Evolutionary conservation across 1,140 invertebrate species (phyloP).

Genomic region (Oncopodura yosiiana): DNA sequence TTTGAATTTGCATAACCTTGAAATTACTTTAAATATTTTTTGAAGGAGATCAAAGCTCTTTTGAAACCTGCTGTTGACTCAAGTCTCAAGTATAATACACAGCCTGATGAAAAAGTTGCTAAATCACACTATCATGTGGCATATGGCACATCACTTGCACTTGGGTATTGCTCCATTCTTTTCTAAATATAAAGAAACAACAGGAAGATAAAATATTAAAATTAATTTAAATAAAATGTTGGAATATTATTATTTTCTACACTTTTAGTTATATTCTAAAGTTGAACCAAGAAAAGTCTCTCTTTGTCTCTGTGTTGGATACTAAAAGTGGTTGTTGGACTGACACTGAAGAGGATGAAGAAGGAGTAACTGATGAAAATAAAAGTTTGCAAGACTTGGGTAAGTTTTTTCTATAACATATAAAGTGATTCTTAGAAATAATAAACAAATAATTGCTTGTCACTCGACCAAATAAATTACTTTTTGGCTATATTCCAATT

Average conservation of each 20-base stretch:
- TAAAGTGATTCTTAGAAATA: neutral
- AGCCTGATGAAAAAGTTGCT: neutral
- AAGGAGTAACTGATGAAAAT: constrained; percentile 1
- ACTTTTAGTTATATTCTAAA: constrained; percentile 14
- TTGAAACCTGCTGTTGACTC: constrained; percentile 29
- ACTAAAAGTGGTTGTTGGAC: constrained; percentile 21
- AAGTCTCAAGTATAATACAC: constrained; percentile 15
- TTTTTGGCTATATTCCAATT: neutral
- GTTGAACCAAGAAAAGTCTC: neutral
- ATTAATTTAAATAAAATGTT: neutral
- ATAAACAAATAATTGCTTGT: neutral
- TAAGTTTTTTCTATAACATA: constrained; percentile 2
- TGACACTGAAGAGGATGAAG: constrained; percentile 25
- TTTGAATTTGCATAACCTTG: neutral
- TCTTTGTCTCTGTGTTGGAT: constrained; percentile 16
- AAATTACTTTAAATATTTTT: neutral
- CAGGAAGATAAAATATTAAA: neutral
- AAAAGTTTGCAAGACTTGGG: constrained; percentile 9
- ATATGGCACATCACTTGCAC: constrained; percentile 15
- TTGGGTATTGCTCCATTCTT: constrained; percentile 20
- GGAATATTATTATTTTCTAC: neutral
- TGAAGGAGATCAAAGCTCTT: constrained; percentile 31
- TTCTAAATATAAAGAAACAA: neutral
- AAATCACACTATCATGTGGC: constrained; percentile 13
- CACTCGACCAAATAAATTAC: neutral